phyloP scores from a whole-genome alignment of 1,140 invertebrate genomes.

The Listronotus oregonensis region DNA sequence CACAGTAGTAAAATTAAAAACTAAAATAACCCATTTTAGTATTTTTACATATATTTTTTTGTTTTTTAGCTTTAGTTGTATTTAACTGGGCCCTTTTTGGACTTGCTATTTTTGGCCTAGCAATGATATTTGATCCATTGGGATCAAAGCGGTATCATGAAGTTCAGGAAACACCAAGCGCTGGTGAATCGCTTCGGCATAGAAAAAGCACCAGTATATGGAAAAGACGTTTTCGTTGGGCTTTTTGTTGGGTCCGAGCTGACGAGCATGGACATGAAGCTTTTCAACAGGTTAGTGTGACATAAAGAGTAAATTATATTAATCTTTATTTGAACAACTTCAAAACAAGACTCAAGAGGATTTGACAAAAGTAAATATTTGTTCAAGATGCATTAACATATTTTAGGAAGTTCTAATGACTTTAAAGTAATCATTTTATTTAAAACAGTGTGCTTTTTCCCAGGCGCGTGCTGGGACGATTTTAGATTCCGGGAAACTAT shows the following conservation, averaged over 20 bases:
- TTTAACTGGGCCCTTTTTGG: conserved; percentile 81
- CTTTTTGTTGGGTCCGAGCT: conserved; percentile 78
- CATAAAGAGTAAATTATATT: background rate
- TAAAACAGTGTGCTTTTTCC: too few relatives aligned
- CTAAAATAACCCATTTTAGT: too few relatives aligned
- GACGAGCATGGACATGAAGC: conserved; percentile 82
- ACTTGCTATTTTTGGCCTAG: conserved; percentile 73
- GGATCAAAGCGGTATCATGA: conserved; percentile 69
- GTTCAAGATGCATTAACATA: too few relatives aligned
- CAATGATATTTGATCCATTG: conserved; percentile 80
- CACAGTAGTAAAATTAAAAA: too few relatives aligned
- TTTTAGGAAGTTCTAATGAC: too few relatives aligned
- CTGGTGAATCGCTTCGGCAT: conserved; percentile 62
- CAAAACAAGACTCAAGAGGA: too few relatives aligned
- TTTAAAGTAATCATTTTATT: too few relatives aligned
- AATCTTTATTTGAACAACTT: background rate
- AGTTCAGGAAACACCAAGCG: conserved; percentile 62
- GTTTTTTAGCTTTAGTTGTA: conserved; percentile 69
- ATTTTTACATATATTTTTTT: too few relatives aligned
- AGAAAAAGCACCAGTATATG: conserved; percentile 69
- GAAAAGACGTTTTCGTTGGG: conserved; percentile 73
- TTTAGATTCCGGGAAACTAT: too few relatives aligned
- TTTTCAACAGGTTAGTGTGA: conserved; percentile 72
- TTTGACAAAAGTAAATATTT: too few relatives aligned
- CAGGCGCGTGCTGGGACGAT: too few relatives aligned